phyloP scores from a whole-genome alignment of 2,113 vertebrate genomes.

The Phalacrocorax carbo region DNA sequence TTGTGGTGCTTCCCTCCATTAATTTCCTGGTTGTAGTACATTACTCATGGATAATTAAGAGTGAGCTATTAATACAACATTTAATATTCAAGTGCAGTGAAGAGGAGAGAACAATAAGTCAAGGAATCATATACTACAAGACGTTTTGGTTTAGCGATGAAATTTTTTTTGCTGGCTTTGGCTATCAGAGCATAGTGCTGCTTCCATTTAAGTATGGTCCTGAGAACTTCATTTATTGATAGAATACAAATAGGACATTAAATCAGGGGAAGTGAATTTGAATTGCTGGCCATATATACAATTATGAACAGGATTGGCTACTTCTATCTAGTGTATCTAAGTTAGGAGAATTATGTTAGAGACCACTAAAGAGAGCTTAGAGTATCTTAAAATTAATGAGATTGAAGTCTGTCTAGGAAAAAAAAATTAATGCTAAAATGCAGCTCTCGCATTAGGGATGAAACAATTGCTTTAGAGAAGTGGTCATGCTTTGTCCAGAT shows the following conservation, averaged over 20 bases:
- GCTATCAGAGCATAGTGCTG: slow-evolving; percentile 39
- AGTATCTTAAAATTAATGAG: slow-evolving; percentile 58
- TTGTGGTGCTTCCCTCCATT: slow-evolving; percentile 77
- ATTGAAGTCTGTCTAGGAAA: slow-evolving; percentile 27
- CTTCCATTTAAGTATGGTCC: slow-evolving; percentile 25
- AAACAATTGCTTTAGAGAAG: background rate
- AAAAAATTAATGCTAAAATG: background rate
- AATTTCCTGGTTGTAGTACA: slow-evolving; percentile 78
- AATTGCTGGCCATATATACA: slow-evolving; percentile 35
- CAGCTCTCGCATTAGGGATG: background rate
- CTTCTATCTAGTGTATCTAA: background rate
- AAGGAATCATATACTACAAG: slow-evolving; percentile 62
- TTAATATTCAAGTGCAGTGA: slow-evolving; percentile 79
- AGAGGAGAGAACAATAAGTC: slow-evolving; percentile 77
- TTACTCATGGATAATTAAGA: slow-evolving; percentile 85
- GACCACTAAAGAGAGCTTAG: slow-evolving; percentile 28
- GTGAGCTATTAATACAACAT: slow-evolving; percentile 82
- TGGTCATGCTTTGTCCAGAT: background rate
- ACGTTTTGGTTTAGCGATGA: slow-evolving; percentile 33
- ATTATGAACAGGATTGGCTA: background rate
- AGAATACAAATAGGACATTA: slow-evolving; percentile 54
- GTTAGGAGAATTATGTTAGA: slow-evolving; percentile 28
- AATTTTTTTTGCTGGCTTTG: slow-evolving; percentile 25
- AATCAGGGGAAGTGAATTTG: slow-evolving; percentile 45
- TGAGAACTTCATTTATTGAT: slow-evolving; percentile 53